A percentile compares a stretch with the other conserved stretches of the same genome.
These are phyloP conservation scores for Phaethon lepturus DNA, from an alignment of 2,113 vertebrate species.

Conservation along the genomic window DNA sequence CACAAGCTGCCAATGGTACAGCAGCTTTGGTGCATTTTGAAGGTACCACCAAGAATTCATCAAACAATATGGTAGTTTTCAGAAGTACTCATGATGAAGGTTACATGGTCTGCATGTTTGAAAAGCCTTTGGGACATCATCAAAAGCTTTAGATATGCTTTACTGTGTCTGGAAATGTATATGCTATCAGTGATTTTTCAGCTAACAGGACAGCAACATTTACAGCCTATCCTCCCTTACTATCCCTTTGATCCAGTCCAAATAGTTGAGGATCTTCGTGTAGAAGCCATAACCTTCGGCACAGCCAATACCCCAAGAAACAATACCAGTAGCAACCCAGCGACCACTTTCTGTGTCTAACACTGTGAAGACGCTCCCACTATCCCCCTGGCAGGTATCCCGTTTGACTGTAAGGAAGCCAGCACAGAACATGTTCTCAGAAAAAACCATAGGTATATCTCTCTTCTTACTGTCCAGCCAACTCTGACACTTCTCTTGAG, in stretches of 20 bases:
- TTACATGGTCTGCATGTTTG: not conserved
- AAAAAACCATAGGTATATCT: constrained; percentile 46
- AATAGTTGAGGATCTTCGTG: constrained; percentile 77
- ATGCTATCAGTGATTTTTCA: not conserved
- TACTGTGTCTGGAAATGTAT: not conserved
- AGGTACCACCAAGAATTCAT: not conserved
- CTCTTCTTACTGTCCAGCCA: constrained; percentile 43
- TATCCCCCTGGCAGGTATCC: constrained; percentile 83
- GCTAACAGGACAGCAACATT: not conserved
- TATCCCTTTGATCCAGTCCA: constrained; percentile 80
- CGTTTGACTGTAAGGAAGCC: constrained; percentile 23
- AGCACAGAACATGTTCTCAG: constrained; percentile 84
- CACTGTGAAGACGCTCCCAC: constrained; percentile 69
- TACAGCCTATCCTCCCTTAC: constrained; percentile 27
- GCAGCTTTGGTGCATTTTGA: not conserved
- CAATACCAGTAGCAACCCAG: constrained; percentile 79
- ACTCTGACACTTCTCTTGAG: not conserved
- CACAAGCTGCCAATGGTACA: not conserved
- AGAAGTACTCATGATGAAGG: not conserved
- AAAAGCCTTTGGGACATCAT: not conserved
- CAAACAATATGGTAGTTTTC: not conserved
- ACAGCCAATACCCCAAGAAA: constrained; percentile 82
- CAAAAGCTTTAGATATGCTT: not conserved
- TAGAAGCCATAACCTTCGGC: constrained; percentile 79
- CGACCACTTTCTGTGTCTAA: not conserved